Conservation (phyloP, 2,797 vertebrate species). For the Otolemur crassicaudatus region DNA sequence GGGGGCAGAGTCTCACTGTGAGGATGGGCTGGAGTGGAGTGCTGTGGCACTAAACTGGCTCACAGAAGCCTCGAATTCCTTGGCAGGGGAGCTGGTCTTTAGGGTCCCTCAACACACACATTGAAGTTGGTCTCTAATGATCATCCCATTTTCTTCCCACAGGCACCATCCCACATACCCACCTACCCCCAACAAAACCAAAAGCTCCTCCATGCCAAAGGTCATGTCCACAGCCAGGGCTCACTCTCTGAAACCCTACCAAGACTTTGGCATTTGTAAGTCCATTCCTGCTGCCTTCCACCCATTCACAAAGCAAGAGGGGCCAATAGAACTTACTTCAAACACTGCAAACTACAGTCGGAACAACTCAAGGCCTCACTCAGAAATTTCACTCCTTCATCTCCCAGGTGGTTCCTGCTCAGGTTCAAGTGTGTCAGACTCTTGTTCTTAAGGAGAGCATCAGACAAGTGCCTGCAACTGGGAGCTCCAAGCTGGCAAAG, state of each 20-base stretch:
- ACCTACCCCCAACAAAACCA: background rate
- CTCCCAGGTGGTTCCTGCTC: background rate
- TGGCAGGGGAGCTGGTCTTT: background rate
- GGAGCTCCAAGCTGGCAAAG: background rate
- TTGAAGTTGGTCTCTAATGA: background rate
- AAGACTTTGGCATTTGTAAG: background rate
- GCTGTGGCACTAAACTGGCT: too few species aligned
- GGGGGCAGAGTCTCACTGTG: too few species aligned
- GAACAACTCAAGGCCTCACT: background rate
- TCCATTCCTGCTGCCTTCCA: accelerated
- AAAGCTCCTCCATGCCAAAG: background rate
- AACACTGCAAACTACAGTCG: background rate
- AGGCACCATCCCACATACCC: too few species aligned
- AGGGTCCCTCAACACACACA: too few species aligned
- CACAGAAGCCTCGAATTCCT: too few species aligned
- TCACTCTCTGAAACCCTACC: background rate
- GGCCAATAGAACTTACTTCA: slow-evolving; percentile 18
- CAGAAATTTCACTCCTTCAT: background rate
- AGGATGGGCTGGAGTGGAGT: too few species aligned
- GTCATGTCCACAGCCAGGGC: background rate
- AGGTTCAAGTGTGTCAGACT: background rate
- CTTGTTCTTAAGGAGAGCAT: background rate
- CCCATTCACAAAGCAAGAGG: accelerated
- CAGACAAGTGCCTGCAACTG: background rate
- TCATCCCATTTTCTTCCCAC: too few species aligned